Evolutionary conservation across 2,888 invertebrate genomes (phyloP).

Genomic region (Zootermopsis nevadensis): DNA sequence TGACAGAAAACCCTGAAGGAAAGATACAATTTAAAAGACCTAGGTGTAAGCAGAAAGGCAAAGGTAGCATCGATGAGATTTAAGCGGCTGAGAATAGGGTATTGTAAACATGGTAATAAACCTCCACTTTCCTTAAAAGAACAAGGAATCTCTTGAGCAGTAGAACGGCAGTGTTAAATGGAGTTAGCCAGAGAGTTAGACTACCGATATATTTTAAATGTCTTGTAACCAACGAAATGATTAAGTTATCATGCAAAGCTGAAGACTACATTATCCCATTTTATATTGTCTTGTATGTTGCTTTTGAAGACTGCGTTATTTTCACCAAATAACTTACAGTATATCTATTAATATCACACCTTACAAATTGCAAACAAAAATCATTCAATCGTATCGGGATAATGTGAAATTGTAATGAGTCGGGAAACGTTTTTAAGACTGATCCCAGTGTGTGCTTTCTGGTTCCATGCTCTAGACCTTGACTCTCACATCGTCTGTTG

Average conservation of each 20-base stretch:
- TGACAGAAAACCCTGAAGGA: too few species aligned
- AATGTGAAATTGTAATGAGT: conserved; percentile 18
- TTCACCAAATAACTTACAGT: background rate
- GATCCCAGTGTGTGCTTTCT: conserved; percentile 25
- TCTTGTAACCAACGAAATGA: too few species aligned
- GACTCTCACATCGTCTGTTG: background rate
- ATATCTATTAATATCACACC: conserved; percentile 24
- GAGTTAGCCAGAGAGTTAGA: too few species aligned
- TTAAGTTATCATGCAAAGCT: background rate
- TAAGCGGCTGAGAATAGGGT: too few species aligned
- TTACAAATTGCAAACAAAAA: conserved; percentile 9
- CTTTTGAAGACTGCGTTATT: background rate
- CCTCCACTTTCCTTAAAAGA: too few species aligned
- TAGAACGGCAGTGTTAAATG: too few species aligned
- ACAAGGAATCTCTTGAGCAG: too few species aligned
- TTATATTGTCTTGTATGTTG: background rate
- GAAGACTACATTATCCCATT: background rate
- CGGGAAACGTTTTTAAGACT: background rate
- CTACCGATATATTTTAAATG: too few species aligned
- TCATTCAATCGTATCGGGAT: conserved; percentile 20
- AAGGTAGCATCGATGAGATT: too few species aligned
- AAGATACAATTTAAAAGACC: too few species aligned
- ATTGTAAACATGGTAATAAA: too few species aligned
- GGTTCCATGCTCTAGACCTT: conserved; percentile 34
- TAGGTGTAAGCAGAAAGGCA: too few species aligned